Percentiles rank a stretch among this genome's conserved stretches.
Evolutionary conservation across 1,140 invertebrate species (phyloP).

Genomic region (Asobara japonica): DNA sequence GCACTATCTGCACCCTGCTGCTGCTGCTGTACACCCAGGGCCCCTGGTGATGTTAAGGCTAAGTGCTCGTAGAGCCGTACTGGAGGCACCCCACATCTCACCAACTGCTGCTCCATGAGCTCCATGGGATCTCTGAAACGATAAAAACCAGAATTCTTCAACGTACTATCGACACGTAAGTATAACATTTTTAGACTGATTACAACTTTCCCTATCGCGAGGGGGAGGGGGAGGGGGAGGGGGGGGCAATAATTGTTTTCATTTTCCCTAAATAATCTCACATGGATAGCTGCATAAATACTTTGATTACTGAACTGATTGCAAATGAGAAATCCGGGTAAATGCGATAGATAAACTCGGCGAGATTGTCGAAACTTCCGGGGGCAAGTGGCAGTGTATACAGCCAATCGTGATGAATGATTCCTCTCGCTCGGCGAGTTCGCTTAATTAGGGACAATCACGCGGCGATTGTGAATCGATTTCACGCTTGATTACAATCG

Average conservation of each 20-base stretch:
- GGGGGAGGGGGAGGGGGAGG: too few relatives aligned
- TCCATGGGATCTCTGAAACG: conserved; percentile 64
- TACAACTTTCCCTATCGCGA: too few relatives aligned
- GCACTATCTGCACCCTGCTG: conserved; percentile 39
- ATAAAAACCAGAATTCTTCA: too few relatives aligned
- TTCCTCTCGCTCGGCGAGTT: conserved; percentile 24
- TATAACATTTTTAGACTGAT: too few relatives aligned
- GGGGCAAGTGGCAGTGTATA: conserved; percentile 9
- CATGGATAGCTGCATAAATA: not conserved
- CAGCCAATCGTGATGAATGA: conserved; percentile 37
- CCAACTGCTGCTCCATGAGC: conserved; percentile 64
- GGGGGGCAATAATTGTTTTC: too few relatives aligned
- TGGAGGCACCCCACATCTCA: conserved; percentile 62
- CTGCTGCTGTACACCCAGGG: conserved; percentile 47
- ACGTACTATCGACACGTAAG: too few relatives aligned
- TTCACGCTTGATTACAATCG: conserved; percentile 42
- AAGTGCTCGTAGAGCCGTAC: conserved; percentile 63
- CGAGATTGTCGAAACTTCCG: conserved; percentile 20
- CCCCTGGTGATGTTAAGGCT: conserved; percentile 53
- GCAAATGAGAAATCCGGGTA: not conserved
- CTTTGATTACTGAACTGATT: not conserved
- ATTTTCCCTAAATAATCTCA: too few relatives aligned
- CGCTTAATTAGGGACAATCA: conserved; percentile 43
- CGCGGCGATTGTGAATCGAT: conserved; percentile 41
- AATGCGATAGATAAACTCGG: not conserved